These are phyloP conservation scores for Epinephelus lanceolatus DNA, from an alignment of 2,113 vertebrate genomes.

Conservation along the genomic window DNA sequence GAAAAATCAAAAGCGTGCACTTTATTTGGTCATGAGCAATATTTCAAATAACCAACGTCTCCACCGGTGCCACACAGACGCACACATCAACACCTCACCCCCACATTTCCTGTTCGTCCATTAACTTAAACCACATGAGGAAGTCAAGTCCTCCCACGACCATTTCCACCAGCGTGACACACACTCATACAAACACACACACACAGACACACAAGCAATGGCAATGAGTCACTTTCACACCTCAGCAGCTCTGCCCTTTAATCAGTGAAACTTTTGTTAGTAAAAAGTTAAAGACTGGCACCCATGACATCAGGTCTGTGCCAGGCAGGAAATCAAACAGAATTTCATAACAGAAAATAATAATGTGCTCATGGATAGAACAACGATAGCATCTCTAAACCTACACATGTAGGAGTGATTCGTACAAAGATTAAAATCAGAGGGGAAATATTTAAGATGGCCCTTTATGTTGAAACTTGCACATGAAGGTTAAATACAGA, in stretches of 20 bases:
- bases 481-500: background rate
- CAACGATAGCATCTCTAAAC: constrained; percentile 42
- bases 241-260: constrained; percentile 56
- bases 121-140: constrained; percentile 72
- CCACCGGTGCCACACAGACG: constrained; percentile 23
- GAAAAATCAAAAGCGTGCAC: constrained; percentile 22
- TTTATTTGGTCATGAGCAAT: constrained; percentile 40
- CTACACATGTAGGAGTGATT: background rate
- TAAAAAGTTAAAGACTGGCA: constrained; percentile 47
- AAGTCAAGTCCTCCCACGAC: constrained; percentile 75
- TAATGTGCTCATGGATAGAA: constrained; percentile 49
- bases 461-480: background rate
- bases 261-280: constrained; percentile 42
- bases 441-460: background rate
- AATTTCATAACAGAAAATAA: constrained; percentile 56
- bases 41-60: constrained; percentile 33
- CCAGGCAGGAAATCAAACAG: constrained; percentile 52
- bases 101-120: constrained; percentile 75
- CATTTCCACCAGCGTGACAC: constrained; percentile 74
- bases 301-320: constrained; percentile 8
- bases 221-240: constrained; percentile 52
- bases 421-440: background rate
- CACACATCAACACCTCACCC: constrained; percentile 47
- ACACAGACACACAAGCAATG: background rate
- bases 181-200: background rate